Evolutionary conservation across 2,113 vertebrate species (phyloP).

Genomic region (Myocastor coypus): DNA sequence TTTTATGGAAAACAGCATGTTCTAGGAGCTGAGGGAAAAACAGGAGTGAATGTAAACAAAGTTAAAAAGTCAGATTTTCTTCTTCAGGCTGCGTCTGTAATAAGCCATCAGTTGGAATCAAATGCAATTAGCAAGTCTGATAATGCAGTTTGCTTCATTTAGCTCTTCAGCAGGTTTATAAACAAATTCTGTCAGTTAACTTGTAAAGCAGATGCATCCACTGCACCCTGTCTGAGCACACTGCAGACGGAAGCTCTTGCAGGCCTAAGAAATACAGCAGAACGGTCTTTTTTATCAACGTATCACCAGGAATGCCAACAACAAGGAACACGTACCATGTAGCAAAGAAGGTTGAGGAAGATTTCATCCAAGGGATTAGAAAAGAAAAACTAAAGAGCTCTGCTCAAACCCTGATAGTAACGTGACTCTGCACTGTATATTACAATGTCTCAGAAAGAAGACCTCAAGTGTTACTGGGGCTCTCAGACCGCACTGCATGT

Average conservation of each 20-base stretch:
- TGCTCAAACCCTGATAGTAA: background rate
- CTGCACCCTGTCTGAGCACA: constrained; percentile 77
- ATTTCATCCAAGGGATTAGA: background rate
- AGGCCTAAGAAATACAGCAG: constrained; percentile 85
- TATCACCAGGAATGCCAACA: constrained; percentile 72
- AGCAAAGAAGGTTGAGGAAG: constrained; percentile 22
- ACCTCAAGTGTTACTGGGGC: background rate
- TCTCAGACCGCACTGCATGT: background rate
- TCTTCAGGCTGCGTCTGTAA: constrained; percentile 82
- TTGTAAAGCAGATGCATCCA: constrained; percentile 86
- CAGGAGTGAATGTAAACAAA: constrained; percentile 85
- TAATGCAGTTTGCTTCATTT: constrained; percentile 89
- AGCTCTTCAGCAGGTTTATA: constrained; percentile 86
- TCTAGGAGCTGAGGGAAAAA: constrained; percentile 79
- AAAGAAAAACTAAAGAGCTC: background rate
- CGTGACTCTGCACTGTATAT: background rate
- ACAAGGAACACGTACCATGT: constrained; percentile 73
- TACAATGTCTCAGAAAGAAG: background rate
- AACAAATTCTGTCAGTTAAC: constrained; percentile 88
- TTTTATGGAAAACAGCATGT: constrained; percentile 69
- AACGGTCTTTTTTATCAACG: constrained; percentile 81
- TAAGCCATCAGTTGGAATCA: constrained; percentile 86
- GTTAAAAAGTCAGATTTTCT: constrained; percentile 86
- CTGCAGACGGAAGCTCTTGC: constrained; percentile 79
- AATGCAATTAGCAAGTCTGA: constrained; percentile 87